Evolutionary conservation across 2,113 vertebrate species (phyloP), one percentile per base, ranked within the genome.

Genomic region (Artemisiospiza belli): DNA sequence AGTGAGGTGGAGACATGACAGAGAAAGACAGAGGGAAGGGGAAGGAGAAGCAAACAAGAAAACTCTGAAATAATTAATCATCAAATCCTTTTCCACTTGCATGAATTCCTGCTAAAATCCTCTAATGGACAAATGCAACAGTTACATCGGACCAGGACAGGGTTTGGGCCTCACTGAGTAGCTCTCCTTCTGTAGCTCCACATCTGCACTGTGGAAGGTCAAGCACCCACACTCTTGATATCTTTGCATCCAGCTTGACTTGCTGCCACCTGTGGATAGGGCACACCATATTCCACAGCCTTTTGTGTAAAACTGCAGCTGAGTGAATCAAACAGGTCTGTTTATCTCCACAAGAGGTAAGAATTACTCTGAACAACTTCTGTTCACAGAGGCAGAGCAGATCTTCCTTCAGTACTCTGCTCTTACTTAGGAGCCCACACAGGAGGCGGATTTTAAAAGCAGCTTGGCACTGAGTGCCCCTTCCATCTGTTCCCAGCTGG

Each of bases 31-130:
- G 41, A 43, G 33, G 33, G 44, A 62, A 57, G 44, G 18, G 13
- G 13, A 35, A 68, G 35, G 24, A 85, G 54, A 79, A 25, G 30
- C 11, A 21, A 91, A 39, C 4, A 12, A 87, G 59, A 1, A 27
- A 59, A 41, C 30, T 67, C 59, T 84, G 89, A 90, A 95, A 70
- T 80, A 55, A 79, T 61, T 90, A 49, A 87, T 86, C n/a, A 62
- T 31, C 30, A 70, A 66, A 55, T 52, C 25, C 11, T 61, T 86
- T 74, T 28, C 43, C 43, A 12, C 3, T 8, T 82, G 55, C 55
- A 46, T n/a, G 37, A 22, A 37, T 79, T 74, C 37, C 64, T 69
- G 37, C 43, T 78, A 73, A 76, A 69, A 66, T 66, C 33, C 37
- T 64, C 37, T 78, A 35, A 37, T 18, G 68, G 39, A 63, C 1